Base-by-base conservation (phyloP, 2,797 vertebrate genomes). In the Enteromius treurensis region DNA sequence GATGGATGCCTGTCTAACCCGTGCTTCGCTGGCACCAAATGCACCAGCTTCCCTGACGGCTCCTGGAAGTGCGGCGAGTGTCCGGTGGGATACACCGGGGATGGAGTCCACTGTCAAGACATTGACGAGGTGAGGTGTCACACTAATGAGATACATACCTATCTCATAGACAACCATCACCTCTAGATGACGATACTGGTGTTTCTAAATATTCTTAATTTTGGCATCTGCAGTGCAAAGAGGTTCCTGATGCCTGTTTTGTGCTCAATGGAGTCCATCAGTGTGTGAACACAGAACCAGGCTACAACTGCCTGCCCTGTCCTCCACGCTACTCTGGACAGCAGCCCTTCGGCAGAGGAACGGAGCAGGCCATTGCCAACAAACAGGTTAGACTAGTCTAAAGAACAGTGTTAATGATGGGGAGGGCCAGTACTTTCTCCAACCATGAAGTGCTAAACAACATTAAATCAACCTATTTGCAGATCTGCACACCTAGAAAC, bases 1-100 rank as follows among this genome's bases (percentile, higher is more conserved):
- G 98, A 99, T 88, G 98, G 98, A 32, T 99, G 98, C 86, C 93
- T 99, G 73, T 99, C 98, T 84, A 99, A 94, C 84, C 98, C 98
- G 21, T 99, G 98, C 93, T 99, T 99, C 88, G 91, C 95, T 0
- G 96, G 97, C 3, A 65, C 95, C 77, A 94, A 92, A 0, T 99
- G 98, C 91, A 96, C 92, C 40, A 99, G 98, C 81, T 97, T 95
- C 85, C 93, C 94, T 3, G 98, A 99, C 32, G 98, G 98, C 51
- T 97, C 97, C 80, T 99, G 97, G 96, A 96, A 90, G 73, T 99
- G 98, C 83, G 97, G 97, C 34, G 92, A 92, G 47, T 99, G 98
- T 89, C 98, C 98, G 32, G 69, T 92, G 51, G 98, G 98, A 77
- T 99, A 96, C 89, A 93, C 89, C 5, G 98, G 98, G 74, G 94